A percentile compares a stretch with the other conserved stretches of the same genome.
Evolutionary conservation across 2,113 vertebrate genomes (phyloP).

Genomic region (Diphyllodes magnificus): DNA sequence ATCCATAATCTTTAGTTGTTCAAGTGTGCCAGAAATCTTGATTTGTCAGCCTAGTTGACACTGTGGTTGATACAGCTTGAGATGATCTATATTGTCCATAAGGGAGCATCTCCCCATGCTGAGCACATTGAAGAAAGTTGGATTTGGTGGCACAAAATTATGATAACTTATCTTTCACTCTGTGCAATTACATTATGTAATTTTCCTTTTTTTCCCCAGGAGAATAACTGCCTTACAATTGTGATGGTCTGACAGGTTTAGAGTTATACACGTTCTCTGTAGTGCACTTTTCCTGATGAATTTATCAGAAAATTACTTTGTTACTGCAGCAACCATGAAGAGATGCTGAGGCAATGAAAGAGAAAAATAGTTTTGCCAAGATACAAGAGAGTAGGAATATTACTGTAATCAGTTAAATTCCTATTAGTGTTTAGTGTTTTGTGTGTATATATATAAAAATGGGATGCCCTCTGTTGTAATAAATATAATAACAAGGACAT

Average conservation of each 20-base stretch:
- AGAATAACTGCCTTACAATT: conserved; percentile 29
- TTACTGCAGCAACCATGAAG: conserved; percentile 38
- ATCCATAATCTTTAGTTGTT: neutral
- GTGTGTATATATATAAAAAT: neutral
- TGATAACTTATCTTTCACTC: neutral
- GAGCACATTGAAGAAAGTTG: neutral
- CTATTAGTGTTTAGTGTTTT: neutral
- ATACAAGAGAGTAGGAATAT: neutral
- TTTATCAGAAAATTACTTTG: conserved; percentile 60
- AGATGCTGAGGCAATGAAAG: neutral
- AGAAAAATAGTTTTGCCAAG: conserved; percentile 5
- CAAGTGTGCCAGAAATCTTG: neutral
- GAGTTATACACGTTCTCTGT: conserved; percentile 33
- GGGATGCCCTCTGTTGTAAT: neutral
- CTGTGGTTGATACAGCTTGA: neutral
- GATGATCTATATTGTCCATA: neutral
- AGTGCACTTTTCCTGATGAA: conserved; percentile 46
- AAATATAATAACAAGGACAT: neutral
- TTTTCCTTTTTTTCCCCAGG: neutral
- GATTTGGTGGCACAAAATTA: neutral
- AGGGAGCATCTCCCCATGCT: neutral
- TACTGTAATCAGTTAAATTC: conserved; percentile 21
- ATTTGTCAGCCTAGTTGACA: neutral
- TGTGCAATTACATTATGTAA: conserved; percentile 12
- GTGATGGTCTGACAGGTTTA: conserved; percentile 39